These are phyloP conservation scores for Melieria omissa DNA, from an alignment of 2,888 invertebrate species.

Conservation along the genomic window DNA sequence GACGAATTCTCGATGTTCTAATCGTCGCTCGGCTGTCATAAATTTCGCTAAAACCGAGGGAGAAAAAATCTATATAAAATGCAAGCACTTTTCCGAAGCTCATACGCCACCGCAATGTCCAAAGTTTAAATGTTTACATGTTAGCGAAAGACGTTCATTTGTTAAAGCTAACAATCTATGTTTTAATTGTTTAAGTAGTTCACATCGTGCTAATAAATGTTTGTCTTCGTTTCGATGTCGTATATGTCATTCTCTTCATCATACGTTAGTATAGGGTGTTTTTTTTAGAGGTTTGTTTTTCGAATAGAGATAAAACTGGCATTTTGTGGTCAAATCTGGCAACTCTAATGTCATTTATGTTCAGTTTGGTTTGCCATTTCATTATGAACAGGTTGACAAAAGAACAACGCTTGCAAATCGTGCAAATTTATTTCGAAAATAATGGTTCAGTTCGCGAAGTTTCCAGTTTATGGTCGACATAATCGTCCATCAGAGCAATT, in stretches of 20 bases:
- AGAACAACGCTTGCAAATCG: too few relatives aligned
- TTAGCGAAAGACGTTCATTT: neutral
- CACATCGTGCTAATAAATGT: conserved; percentile 12
- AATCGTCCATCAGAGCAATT: too few relatives aligned
- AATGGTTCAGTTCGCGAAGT: too few relatives aligned
- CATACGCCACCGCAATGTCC: neutral
- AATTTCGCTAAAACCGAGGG: conserved; percentile 22
- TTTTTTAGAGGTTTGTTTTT: too few relatives aligned
- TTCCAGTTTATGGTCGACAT: too few relatives aligned
- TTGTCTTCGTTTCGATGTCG: conserved; percentile 5
- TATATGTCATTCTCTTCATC: conserved; percentile 1
- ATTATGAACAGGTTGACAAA: too few relatives aligned
- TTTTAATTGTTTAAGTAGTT: conserved; percentile 16
- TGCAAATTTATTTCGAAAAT: too few relatives aligned
- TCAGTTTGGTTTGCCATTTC: too few relatives aligned
- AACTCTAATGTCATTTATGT: too few relatives aligned
- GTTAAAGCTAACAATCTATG: conserved; percentile 9
- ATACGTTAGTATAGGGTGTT: too few relatives aligned
- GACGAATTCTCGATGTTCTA: conserved; percentile 7
- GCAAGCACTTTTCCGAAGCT: neutral
- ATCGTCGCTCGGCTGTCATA: conserved; percentile 2
- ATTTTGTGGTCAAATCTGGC: too few relatives aligned
- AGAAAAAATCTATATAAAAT: neutral
- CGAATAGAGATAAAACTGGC: too few relatives aligned
- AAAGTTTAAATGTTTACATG: conserved; percentile 1